Evolutionary conservation across 2,797 vertebrate genomes (phyloP), one percentile per base, ranked within the genome.

Genomic region (Taeniopygia guttata): DNA sequence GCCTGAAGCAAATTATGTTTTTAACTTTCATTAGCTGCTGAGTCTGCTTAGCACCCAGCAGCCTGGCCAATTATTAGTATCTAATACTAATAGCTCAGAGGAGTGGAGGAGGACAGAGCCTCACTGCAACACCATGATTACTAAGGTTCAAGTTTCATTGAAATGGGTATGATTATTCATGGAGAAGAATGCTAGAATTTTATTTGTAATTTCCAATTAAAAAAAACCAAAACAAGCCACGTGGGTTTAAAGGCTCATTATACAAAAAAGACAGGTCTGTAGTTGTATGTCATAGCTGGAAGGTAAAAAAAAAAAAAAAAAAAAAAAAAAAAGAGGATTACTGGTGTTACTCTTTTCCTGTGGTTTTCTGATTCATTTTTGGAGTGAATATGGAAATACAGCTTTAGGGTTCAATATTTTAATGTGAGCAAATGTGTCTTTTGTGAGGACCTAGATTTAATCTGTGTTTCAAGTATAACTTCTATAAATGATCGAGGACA

Each of bases 351-450:
- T 40, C 40, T 40, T 40, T 40, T 40, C 40, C 40, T 88, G 40
- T 56, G 66, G 29, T 88, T 94, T 92, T 91, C 80, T 90, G 32
- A 66, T 84, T 94, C 11, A 38, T 93, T 62, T n/a, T 72, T 81
- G 46, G 14, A 25, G 27, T 62, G 20, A 83, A 5, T 68, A 13
- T 80, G 46, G 38, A 89, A 95, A 68, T 77, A 32, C 48, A 80
- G 78, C 89, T 93, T 77, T 63, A 83, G 81, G 78, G 40, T 63
- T 85, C 25, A 62, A 25, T 62, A 34, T 67, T 67, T 90, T 68
- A 72, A 64, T 81, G 42, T 62, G 29, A 92, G 32, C 22, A 83
- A 74, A 74, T 36, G 18, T 68, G 56, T 81, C 23, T 70, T 70
- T 63, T 78, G 34, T 78, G 56, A 54, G 42, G 64, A 64, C 20